phyloP scores from a whole-genome alignment of 1,140 invertebrate species.

The Camponotus pennsylvanicus region DNA sequence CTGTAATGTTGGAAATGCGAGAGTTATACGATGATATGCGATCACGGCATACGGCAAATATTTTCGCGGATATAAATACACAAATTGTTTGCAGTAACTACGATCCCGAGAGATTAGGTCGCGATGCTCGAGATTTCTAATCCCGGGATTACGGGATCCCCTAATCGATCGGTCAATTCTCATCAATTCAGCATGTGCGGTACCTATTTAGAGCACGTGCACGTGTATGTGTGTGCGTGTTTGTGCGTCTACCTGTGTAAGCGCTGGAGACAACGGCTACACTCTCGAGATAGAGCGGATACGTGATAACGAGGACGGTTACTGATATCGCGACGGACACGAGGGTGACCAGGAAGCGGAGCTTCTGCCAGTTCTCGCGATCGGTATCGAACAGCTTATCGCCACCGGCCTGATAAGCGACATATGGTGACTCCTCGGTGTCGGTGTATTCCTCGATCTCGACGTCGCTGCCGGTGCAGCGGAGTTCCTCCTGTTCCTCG shows the following conservation, averaged over 20 bases:
- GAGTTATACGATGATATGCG: background rate
- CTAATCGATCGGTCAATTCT: no score
- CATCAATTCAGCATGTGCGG: background rate
- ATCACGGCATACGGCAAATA: background rate
- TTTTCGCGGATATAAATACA: constrained; percentile 33
- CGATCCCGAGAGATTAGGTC: background rate
- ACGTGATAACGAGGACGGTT: constrained; percentile 80
- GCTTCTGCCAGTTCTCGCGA: constrained; percentile 80
- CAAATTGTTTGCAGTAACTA: constrained; percentile 41
- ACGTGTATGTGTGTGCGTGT: background rate
- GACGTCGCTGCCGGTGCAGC: constrained; percentile 82
- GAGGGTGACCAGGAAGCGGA: constrained; percentile 80
- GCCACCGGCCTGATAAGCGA: constrained; percentile 77
- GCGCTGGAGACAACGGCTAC: constrained; percentile 80
- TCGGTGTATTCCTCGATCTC: constrained; percentile 84
- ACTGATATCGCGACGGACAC: constrained; percentile 76
- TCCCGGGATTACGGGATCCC: background rate
- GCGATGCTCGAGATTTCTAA: constrained; percentile 17
- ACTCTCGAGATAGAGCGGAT: constrained; percentile 82
- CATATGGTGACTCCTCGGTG: constrained; percentile 82
- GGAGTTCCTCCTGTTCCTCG: constrained; percentile 83
- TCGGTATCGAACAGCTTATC: constrained; percentile 84
- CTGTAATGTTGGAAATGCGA: constrained; percentile 29
- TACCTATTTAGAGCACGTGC: background rate
- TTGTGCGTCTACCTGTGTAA: constrained; percentile 78